Conservation (phyloP, 1,140 invertebrate genomes). For the Dinothrombium tinctorium region DNA sequence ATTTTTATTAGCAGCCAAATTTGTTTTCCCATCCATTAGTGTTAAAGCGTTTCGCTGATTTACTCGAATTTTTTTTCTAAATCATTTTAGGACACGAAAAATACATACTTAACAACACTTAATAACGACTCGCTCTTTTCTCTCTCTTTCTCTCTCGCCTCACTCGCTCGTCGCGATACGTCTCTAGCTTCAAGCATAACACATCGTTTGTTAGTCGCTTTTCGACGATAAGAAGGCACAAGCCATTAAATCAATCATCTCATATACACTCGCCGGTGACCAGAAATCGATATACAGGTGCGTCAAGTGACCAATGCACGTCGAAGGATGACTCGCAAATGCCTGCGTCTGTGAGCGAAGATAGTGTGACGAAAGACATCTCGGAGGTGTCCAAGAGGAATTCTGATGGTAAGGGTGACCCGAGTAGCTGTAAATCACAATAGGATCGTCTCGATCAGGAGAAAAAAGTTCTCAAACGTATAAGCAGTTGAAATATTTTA, state of each 20-base stretch:
- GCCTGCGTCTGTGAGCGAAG: slow-evolving; percentile 47
- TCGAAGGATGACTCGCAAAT: slow-evolving; percentile 12
- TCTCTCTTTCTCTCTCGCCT: not conserved
- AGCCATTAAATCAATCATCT: slow-evolving; percentile 40
- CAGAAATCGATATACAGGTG: slow-evolving; percentile 11
- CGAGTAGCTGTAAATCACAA: not conserved
- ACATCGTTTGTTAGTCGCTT: slow-evolving; percentile 63
- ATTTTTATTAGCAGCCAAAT: too few relatives aligned
- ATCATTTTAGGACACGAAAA: too few relatives aligned
- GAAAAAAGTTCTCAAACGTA: not conserved
- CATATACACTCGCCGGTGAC: slow-evolving; percentile 19
- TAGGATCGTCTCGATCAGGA: not conserved
- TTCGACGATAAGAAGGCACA: slow-evolving; percentile 52
- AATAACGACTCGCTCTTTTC: not conserved
- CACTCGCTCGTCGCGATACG: too few relatives aligned
- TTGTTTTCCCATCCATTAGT: too few relatives aligned
- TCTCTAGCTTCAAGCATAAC: slow-evolving; percentile 77
- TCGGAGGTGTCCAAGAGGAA: slow-evolving; percentile 48
- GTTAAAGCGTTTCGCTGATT: too few relatives aligned
- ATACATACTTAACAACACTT: too few relatives aligned
- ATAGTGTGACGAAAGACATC: slow-evolving; percentile 34
- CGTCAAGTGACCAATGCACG: not conserved
- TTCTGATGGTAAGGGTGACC: slow-evolving; percentile 43
- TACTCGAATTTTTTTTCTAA: too few relatives aligned
- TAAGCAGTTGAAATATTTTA: not conserved